Evolutionary conservation across 2,888 invertebrate genomes (phyloP), one percentile per base, ranked within the genome.

Genomic region (Eustalomyia histrio): DNA sequence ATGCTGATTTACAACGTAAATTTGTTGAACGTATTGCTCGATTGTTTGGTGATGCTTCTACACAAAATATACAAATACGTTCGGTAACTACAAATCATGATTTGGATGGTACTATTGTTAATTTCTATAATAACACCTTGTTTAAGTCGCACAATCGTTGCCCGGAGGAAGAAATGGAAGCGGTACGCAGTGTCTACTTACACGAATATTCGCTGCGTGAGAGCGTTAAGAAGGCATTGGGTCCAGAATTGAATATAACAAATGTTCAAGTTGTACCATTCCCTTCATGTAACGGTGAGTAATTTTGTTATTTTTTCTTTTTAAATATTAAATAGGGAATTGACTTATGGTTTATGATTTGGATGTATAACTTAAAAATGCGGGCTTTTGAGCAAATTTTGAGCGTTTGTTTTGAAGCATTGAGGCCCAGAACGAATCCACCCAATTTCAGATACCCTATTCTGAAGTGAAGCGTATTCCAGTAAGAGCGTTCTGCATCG

Each of bases 21-120:
- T 95, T 97, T 83, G 93, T 97, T 16, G 95, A 97, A 87, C 95
- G 95, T 83, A 89, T 98, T 21, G 93, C 95, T 0, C 92, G 93
- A 18, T 88, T 97, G 12, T 97, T 97, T 87, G 94, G 94, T 1
- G 97, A 97, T 90, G 91, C 91, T 24, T 93, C 94, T 81, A 93
- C 96, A 0, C 93, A 92, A 35, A 93, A 94, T 76, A 95, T 97
- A 79, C 93, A 95, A 80, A 92, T 97, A 79, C 93, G 94, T 64
- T 94, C 94, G 80, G 94, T 97, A 67, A 89, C 86, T 10, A 87
- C 86, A 39, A 86, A 89, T 63, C 89, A 89, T 61, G 90, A 89
- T 76, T 86, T 88, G 0, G 94, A 93, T 53, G 93, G 94, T 24
- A 94, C 95, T 14, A 93, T 95, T 80, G 93, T 95, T 57, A 94